Base-by-base conservation (phyloP, 2,797 vertebrate species). In the Periophthalmus magnuspinnatus region DNA sequence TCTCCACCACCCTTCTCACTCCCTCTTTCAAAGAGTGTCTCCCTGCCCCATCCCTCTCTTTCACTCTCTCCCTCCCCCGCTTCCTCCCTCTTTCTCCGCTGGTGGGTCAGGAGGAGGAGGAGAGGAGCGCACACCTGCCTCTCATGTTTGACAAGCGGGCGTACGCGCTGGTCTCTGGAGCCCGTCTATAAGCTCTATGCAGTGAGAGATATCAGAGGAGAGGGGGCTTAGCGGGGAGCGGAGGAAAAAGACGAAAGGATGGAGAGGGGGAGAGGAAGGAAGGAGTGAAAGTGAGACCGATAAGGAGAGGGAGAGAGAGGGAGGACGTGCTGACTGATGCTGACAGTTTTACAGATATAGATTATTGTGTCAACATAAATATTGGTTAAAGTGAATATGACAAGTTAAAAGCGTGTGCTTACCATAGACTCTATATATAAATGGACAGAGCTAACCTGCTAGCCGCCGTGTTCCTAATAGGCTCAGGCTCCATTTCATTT, bases 141-240 rank as follows among this genome's bases (percentile, higher is more conserved):
- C 74, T 67, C 32, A 1, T 71, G 68, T 47, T 79, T 68, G 70
- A 74, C 75, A 65, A 67, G 74, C 75, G 58, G 75, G 77, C 10
- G 59, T 79, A 74, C 68, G 74, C 75, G 84, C 59, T 79, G 81
- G 80, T 85, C 75, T 69, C 69, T 74, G 76, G 71, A 85, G 84
- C 21, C 21, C 83, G 81, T 72, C 84, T 69, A 75, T 76, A 86
- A 86, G 81, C 80, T 73, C 80, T 73, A 81, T 88, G 65, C 67
- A 10, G 2, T 11, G 9, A 48, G 48, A 82, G 84, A 56, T 56
- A 89, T 89, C 84, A 87, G 85, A 77, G 71, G 70, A 87, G 86
- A 66, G 73, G 79, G 71, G 79, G 87, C 79, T 90, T 89, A 89
- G 87, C 75, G 81, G 81, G 79, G 79, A 81, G 81, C 19, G 45